Percentiles rank a stretch among this genome's conserved stretches.
Conservation (phyloP, 2,888 invertebrate genomes). For the Callyntrura sp. region DNA sequence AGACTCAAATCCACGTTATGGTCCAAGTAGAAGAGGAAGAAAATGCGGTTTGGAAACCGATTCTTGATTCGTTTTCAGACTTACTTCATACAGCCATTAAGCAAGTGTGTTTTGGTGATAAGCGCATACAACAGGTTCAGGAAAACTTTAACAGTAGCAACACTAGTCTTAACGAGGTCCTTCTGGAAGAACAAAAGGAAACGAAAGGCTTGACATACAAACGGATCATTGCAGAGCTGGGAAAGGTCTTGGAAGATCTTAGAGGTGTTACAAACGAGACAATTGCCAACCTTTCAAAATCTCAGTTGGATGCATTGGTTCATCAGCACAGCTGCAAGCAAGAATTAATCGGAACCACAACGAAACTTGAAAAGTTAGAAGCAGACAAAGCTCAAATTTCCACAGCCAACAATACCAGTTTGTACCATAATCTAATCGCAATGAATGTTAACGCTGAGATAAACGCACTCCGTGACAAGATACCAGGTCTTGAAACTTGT, state of each 20-base stretch:
- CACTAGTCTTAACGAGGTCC: neutral
- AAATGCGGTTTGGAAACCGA: conserved; percentile 53
- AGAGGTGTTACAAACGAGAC: neutral
- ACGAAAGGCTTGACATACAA: conserved; percentile 9
- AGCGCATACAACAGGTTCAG: neutral
- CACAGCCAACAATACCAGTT: neutral
- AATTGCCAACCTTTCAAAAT: neutral
- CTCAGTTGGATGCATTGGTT: neutral
- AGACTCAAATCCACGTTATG: conserved; percentile 74
- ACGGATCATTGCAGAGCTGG: neutral
- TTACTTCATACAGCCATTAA: neutral
- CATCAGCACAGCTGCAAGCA: neutral
- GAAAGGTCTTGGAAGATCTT: too few species aligned
- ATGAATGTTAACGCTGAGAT: neutral
- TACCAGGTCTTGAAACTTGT: neutral
- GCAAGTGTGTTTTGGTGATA: conserved; percentile 15
- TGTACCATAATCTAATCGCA: neutral
- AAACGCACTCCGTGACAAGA: neutral
- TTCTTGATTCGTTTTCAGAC: neutral
- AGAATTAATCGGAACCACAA: neutral
- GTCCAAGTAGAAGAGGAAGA: conserved; percentile 56
- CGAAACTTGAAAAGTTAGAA: neutral
- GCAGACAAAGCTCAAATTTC: neutral
- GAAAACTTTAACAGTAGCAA: neutral
- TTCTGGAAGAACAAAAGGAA: conserved; percentile 3